Percentiles rank a stretch among this genome's conserved stretches.
Conservation (phyloP, 2,888 invertebrate genomes). For the Drosophila meridiana region DNA sequence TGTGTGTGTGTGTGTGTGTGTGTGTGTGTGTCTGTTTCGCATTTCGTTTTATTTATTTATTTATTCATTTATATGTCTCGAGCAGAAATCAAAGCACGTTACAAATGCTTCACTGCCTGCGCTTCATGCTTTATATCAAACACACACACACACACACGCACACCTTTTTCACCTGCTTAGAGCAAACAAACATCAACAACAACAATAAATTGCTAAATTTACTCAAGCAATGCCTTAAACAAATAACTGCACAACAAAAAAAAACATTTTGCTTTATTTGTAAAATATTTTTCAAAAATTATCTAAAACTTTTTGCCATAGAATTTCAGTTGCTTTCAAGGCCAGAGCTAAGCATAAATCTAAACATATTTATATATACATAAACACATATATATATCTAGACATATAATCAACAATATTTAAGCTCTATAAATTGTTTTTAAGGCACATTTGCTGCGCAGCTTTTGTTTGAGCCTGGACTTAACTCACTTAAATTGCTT, state of each 20-base stretch:
- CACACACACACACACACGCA: slow-evolving; percentile 4
- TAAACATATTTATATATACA: background rate
- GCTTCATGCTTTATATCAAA: slow-evolving; percentile 12
- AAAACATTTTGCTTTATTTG: background rate
- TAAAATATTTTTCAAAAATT: background rate
- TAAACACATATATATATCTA: background rate
- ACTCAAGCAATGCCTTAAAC: slow-evolving; percentile 1
- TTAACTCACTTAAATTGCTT: background rate
- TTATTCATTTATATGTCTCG: slow-evolving; percentile 33
- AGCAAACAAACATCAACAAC: background rate
- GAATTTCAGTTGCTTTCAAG: background rate
- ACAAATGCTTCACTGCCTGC: slow-evolving; percentile 34
- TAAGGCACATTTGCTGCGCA: slow-evolving; percentile 3
- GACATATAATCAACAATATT: background rate
- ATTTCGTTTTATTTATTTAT: slow-evolving; percentile 38
- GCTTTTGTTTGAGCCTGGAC: background rate
- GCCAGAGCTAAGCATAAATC: background rate
- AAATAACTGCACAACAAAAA: background rate
- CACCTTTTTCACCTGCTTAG: slow-evolving; percentile 21
- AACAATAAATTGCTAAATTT: background rate
- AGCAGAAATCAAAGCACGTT: slow-evolving; percentile 61
- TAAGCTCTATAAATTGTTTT: slow-evolving; percentile 1
- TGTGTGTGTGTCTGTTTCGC: slow-evolving; percentile 6
- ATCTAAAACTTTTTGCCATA: background rate
- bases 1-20: background rate